phyloP scores from a whole-genome alignment of 92 coral and sea anemone species.

The Metridium senile region DNA sequence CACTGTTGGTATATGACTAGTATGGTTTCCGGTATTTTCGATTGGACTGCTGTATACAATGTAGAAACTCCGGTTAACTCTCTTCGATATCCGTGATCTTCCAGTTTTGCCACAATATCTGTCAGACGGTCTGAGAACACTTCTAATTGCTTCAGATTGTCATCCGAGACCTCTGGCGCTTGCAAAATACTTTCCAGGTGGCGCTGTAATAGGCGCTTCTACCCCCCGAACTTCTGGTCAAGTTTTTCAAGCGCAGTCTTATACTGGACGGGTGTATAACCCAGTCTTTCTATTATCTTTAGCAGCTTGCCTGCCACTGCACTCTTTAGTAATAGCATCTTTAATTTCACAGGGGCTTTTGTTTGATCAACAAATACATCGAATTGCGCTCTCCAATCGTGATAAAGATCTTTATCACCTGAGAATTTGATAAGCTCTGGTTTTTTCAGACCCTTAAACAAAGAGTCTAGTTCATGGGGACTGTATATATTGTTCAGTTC shows the following conservation, averaged over 20 bases:
- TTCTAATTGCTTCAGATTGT: conserved; percentile 47
- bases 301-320: conserved; percentile 30
- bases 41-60: conserved; percentile 37
- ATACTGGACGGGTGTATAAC: too few relatives aligned
- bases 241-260: conserved; percentile 52
- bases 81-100: conserved; percentile 39
- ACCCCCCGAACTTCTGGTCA: conserved; percentile 44
- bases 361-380: conserved; percentile 44
- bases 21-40: conserved; percentile 24
- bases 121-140: conserved; percentile 40
- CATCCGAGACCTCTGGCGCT: conserved; percentile 35
- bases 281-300: too few relatives aligned
- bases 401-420: conserved; percentile 49
- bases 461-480: conserved; percentile 20
- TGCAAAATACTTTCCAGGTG: conserved; percentile 19
- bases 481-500: conserved; percentile 2
- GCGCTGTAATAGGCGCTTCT: conserved; percentile 49
- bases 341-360: conserved; percentile 39
- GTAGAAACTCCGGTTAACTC: conserved; percentile 33
- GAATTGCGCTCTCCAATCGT: conserved; percentile 55
- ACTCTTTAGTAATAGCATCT: conserved; percentile 52
- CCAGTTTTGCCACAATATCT: conserved; percentile 43
- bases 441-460: conserved; percentile 52
- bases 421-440: conserved; percentile 36
- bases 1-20: conserved; percentile 38